Evolutionary conservation across 2,888 invertebrate genomes (phyloP).

Genomic region (Andrena bucephala): DNA sequence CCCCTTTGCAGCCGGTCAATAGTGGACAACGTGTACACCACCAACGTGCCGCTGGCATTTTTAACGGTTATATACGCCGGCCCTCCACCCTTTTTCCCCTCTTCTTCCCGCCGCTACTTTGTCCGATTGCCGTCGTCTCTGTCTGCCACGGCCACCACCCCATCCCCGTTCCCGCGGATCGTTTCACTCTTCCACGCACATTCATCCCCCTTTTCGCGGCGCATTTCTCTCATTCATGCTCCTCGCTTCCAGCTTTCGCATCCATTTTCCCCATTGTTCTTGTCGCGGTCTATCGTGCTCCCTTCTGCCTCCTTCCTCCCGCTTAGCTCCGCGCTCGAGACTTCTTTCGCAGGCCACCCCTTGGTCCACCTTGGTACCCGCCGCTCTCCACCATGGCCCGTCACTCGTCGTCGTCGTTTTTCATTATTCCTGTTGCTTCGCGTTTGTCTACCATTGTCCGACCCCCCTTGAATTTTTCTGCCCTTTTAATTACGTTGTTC

Average conservation of each 20-base stretch:
- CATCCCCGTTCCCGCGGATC: neutral
- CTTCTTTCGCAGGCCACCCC: slow-evolving; percentile 29
- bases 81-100: neutral
- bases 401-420: neutral
- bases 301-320: neutral
- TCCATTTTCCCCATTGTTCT: slow-evolving; percentile 45
- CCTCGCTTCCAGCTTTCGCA: slow-evolving; percentile 26
- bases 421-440: slow-evolving; percentile 17
- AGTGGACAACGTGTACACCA: slow-evolving; percentile 67
- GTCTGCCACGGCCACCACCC: neutral
- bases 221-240: slow-evolving; percentile 16
- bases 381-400: slow-evolving; percentile 12
- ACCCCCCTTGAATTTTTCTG: slow-evolving; percentile 1
- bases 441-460: slow-evolving; percentile 37
- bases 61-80: slow-evolving; percentile 67
- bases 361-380: slow-evolving; percentile 31
- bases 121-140: slow-evolving; percentile 7
- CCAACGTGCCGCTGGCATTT: slow-evolving; percentile 69
- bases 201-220: neutral
- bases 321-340: slow-evolving; percentile 13
- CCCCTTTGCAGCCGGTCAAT: slow-evolving; percentile 69
- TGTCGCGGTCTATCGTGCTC: slow-evolving; percentile 29
- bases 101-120: neutral
- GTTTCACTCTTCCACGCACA: neutral
- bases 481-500: slow-evolving; percentile 15